These are phyloP conservation scores for Pelobates cultripes DNA, from an alignment of 2,797 vertebrate species.

Conservation along the genomic window DNA sequence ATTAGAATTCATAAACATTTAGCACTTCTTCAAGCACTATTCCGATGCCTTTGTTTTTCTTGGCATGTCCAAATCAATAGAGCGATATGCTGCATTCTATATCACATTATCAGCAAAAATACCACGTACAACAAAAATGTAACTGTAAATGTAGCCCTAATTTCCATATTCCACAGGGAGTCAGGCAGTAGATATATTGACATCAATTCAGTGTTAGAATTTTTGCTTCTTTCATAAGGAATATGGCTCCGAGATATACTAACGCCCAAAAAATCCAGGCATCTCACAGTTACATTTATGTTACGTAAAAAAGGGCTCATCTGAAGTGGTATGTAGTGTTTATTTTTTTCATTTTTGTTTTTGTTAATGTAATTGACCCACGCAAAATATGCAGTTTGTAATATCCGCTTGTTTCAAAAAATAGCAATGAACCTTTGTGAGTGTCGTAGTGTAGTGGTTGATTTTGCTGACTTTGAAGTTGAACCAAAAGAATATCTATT, in stretches of 20 bases:
- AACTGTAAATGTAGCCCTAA: conserved; percentile 28
- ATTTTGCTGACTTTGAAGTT: conserved; percentile 59
- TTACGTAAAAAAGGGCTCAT: conserved; percentile 46
- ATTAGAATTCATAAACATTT: conserved; percentile 83
- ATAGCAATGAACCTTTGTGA: conserved; percentile 56
- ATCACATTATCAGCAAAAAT: conserved; percentile 64
- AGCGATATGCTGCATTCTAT: conserved; percentile 62
- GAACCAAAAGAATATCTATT: conserved; percentile 58
- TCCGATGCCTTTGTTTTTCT: conserved; percentile 73
- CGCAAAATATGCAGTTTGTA: neutral
- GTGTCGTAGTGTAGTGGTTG: conserved; percentile 51
- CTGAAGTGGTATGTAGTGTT: conserved; percentile 38
- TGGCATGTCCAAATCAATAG: conserved; percentile 68
- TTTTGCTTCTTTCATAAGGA: conserved; percentile 39
- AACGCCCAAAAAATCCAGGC: conserved; percentile 40
- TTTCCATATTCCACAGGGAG: conserved; percentile 32
- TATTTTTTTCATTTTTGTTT: conserved; percentile 12
- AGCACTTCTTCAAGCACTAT: conserved; percentile 71
- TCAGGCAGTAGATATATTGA: conserved; percentile 52
- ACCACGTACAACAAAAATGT: conserved; percentile 54
- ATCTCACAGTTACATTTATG: conserved; percentile 38
- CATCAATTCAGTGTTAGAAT: conserved; percentile 47
- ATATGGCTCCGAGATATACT: conserved; percentile 49
- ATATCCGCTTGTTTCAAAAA: conserved; percentile 13
- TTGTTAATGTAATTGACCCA: neutral